phyloP scores from a whole-genome alignment of 2,797 vertebrate species.

The Glossophaga mutica region DNA sequence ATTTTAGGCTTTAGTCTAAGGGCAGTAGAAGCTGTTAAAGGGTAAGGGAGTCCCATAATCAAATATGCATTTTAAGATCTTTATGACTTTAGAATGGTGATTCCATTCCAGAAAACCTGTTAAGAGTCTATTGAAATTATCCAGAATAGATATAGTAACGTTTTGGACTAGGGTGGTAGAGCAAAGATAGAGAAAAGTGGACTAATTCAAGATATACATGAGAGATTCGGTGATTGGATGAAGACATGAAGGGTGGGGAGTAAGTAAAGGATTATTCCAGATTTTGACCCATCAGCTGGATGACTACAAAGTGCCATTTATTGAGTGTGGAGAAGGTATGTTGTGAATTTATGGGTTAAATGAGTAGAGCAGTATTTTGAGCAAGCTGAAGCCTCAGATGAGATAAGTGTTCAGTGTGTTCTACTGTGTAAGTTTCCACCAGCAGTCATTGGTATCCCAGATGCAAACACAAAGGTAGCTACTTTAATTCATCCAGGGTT shows the following conservation, averaged over 20 bases:
- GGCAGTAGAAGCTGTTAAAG: background rate
- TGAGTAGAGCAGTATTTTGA: background rate
- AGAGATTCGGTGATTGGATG: background rate
- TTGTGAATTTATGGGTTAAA: background rate
- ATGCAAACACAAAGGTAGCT: background rate
- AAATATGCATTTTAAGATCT: background rate
- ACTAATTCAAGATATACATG: background rate
- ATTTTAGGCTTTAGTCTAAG: background rate
- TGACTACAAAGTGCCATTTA: background rate
- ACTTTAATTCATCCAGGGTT: background rate
- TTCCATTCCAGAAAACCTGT: background rate
- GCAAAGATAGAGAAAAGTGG: background rate
- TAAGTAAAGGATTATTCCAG: background rate
- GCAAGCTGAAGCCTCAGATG: background rate
- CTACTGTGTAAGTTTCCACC: background rate
- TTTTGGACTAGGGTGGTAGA: background rate
- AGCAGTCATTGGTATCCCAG: background rate
- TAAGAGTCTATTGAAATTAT: background rate
- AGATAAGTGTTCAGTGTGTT: background rate
- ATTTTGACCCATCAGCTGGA: background rate
- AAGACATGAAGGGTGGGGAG: background rate
- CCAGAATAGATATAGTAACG: background rate
- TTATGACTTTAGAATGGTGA: background rate
- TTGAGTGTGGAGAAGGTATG: background rate
- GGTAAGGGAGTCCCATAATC: background rate